Percentiles rank a stretch among this genome's conserved stretches.
phyloP scores from a whole-genome alignment of 2,888 invertebrate genomes.

The Sinodicranocentrus sp. region DNA sequence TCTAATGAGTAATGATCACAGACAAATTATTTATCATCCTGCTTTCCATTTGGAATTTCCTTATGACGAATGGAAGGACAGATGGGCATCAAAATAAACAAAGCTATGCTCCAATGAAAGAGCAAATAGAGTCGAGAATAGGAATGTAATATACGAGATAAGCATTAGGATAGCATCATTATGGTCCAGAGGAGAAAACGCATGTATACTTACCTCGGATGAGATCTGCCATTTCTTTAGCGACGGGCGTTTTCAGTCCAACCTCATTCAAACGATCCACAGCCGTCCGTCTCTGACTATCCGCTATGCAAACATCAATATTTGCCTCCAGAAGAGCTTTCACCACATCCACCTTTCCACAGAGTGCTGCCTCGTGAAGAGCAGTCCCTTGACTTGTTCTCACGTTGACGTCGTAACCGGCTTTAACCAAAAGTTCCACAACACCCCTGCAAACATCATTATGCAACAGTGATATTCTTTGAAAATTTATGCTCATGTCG shows the following conservation, averaged over 20 bases:
- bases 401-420: slow-evolving; percentile 93
- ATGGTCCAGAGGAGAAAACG: background rate
- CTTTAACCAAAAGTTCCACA: slow-evolving; percentile 88
- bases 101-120: no score
- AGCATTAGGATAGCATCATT: no score
- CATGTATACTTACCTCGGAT: slow-evolving; percentile 85
- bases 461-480: no score
- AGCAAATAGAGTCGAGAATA: no score
- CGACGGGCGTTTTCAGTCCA: slow-evolving; percentile 93
- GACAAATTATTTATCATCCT: no score
- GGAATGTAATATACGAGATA: no score
- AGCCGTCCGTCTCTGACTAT: slow-evolving; percentile 90
- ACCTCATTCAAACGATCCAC: slow-evolving; percentile 86
- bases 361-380: slow-evolving; percentile 95
- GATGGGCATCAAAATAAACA: no score
- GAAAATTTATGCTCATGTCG: no score
- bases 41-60: background rate
- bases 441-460: slow-evolving; percentile 83
- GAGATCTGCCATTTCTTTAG: slow-evolving; percentile 90
- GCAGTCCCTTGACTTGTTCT: slow-evolving; percentile 92
- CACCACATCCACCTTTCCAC: slow-evolving; percentile 93
- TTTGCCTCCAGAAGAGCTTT: slow-evolving; percentile 88
- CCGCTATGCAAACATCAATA: slow-evolving; percentile 88
- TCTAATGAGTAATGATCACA: no score
- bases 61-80: background rate